Evolutionary conservation across 2,113 vertebrate genomes (phyloP).

Genomic region (Dicrurus megarhynchus): DNA sequence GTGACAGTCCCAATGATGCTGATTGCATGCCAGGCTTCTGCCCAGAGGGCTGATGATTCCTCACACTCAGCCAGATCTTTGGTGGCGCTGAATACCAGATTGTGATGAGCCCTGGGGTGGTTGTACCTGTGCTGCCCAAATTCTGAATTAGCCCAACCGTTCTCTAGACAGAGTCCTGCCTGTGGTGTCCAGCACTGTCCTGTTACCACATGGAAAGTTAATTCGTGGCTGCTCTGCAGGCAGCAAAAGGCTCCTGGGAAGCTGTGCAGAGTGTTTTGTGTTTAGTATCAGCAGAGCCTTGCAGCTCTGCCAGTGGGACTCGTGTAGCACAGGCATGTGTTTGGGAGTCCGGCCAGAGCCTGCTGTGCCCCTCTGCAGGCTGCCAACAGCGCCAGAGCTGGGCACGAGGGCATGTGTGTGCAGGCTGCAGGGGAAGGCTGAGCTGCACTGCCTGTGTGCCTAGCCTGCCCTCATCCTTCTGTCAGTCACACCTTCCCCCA

Average conservation of each 20-base stretch:
- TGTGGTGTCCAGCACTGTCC: background rate
- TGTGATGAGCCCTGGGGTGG: background rate
- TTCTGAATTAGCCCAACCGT: background rate
- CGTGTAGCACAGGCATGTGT: fast-evolving
- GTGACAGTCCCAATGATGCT: background rate
- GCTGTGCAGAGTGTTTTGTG: background rate
- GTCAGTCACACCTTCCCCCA: background rate
- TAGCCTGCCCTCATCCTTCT: background rate
- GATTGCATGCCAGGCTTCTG: background rate
- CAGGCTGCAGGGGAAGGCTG: background rate
- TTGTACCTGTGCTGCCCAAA: background rate
- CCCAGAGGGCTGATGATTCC: background rate
- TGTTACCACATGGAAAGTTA: background rate
- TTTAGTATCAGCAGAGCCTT: background rate
- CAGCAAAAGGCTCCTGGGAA: background rate
- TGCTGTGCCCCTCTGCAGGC: background rate
- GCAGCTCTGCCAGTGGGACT: background rate
- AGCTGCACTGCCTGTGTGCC: background rate
- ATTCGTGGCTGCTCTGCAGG: background rate
- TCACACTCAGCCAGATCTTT: background rate
- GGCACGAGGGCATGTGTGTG: background rate
- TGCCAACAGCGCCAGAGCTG: fast-evolving
- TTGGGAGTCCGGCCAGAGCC: background rate
- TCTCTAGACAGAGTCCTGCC: background rate
- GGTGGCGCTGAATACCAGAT: background rate